phyloP scores from a whole-genome alignment of 2,797 vertebrate species.

The Tamandua tetradactyla region DNA sequence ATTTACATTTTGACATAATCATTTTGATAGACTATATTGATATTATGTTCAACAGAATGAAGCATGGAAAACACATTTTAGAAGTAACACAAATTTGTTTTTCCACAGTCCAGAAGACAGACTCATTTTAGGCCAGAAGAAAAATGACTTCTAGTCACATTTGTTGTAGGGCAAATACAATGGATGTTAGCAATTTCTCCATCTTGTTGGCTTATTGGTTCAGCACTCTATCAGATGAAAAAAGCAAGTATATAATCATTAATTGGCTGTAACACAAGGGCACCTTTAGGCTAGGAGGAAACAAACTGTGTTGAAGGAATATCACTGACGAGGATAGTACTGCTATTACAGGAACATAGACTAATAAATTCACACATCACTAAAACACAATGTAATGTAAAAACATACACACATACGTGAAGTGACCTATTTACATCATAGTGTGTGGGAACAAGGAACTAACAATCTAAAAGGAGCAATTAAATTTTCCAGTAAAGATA shows the following conservation, averaged over 20 bases:
- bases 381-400: neutral
- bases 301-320: neutral
- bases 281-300: neutral
- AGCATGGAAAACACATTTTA: neutral
- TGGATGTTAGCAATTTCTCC: neutral
- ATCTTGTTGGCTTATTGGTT: neutral
- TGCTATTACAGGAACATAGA: neutral
- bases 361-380: neutral
- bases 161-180: neutral
- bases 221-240: neutral
- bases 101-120: neutral
- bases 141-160: neutral
- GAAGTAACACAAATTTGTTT: neutral
- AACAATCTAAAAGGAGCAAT: neutral
- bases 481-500: neutral
- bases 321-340: neutral
- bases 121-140: slow-evolving; percentile 9
- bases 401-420: neutral
- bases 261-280: neutral
- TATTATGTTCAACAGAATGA: neutral
- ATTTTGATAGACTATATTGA: neutral
- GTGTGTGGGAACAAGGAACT: neutral
- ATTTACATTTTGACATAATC: neutral
- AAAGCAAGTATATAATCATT: neutral
- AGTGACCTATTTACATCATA: neutral